Evolutionary conservation across 2,113 vertebrate species (phyloP), one percentile per base, ranked within the genome.

Genomic region (Seriola dumerili): DNA sequence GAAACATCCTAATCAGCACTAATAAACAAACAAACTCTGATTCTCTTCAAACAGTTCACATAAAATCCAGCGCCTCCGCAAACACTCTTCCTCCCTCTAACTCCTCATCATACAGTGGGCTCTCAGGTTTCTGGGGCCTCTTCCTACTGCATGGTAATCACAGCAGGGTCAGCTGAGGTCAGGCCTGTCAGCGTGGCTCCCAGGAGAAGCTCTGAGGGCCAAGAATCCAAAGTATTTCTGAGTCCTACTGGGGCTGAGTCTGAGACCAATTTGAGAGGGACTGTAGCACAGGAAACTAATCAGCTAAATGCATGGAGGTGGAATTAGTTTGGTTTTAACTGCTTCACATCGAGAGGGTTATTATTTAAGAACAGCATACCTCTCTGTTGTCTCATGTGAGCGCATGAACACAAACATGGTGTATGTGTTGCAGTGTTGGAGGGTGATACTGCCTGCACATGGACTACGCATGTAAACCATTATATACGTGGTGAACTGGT

Each of bases 231-330:
- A 80, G 54, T 88, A 83, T 83, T 85, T 83, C 21, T 61, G 48
- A 74, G 71, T 74, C 70, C 58, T 65, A 58, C 25, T 66, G 70
- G 77, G 79, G 29, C 69, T 64, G 46, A 67, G 80, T 42, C 65
- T 82, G 75, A 84, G 81, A 75, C 59, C 74, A 83, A 81, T 85
- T 92, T 84, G 55, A 91, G 72, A 84, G 81, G 29, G 63, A 87
- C 58, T 77, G 79, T 68, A 78, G 70, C 63, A 85, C 83, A 84
- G 85, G 81, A 90, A 90, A 82, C 83, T 82, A 89, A 91, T 91
- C 85, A 89, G 89, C 78, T 86, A 70, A 86, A 81, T 83, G 72
- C 73, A 40, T 40, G 38, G 25, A 50, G 65, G 54, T 71, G 63
- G 61, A 77, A 69, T 58, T 76, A 68, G 72, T 50, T 78, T 83